Evolutionary conservation across 2,113 vertebrate species (phyloP).

Genomic region (Mustelus asterias): DNA sequence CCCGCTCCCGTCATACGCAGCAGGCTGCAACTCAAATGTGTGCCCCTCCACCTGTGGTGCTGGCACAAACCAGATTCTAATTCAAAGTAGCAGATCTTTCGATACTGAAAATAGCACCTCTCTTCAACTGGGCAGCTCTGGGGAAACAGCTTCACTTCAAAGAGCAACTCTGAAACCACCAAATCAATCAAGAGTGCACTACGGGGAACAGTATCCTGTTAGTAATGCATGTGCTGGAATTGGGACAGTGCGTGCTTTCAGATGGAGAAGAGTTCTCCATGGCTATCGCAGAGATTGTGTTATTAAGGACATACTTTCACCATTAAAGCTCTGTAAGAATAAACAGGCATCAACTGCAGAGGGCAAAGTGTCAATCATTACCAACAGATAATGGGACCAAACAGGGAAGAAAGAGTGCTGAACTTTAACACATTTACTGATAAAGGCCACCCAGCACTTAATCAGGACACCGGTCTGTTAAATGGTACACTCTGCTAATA

Average conservation of each 20-base stretch:
- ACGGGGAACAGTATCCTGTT: neutral
- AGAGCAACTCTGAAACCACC: neutral
- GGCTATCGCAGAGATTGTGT: neutral
- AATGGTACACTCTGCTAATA: neutral
- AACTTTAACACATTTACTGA: neutral
- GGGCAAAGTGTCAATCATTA: neutral
- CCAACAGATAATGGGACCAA: neutral
- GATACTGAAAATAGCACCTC: too few species aligned
- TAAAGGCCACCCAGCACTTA: neutral
- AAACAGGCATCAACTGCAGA: neutral
- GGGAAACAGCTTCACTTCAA: neutral
- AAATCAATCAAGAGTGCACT: neutral
- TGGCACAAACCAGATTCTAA: neutral
- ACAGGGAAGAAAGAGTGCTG: neutral
- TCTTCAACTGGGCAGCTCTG: neutral
- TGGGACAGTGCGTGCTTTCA: neutral
- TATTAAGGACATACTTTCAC: neutral
- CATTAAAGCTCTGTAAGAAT: neutral
- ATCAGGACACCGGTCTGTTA: neutral
- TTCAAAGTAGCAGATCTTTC: neutral
- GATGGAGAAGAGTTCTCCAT: neutral
- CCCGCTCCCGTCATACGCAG: neutral
- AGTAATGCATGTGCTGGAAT: neutral
- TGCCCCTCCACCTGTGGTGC: neutral
- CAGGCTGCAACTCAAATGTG: neutral